Evolutionary conservation across 2,113 vertebrate species (phyloP), one percentile per base, ranked within the genome.

Genomic region (Cavia aperea): DNA sequence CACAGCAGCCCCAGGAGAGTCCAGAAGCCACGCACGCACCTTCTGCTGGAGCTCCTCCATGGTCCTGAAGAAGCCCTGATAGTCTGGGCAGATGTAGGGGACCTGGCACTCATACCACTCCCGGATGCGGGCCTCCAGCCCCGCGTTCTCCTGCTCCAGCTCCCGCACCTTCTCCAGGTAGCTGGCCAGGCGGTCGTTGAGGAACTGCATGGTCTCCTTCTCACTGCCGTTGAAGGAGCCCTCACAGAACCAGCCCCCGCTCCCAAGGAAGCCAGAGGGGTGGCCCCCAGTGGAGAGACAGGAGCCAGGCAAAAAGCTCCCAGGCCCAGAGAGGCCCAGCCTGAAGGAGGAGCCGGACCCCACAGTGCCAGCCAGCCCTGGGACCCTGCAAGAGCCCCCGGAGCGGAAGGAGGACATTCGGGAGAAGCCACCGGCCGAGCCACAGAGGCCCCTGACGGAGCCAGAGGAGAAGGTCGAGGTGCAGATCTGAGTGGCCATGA

Each of bases 131-230:
- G 75, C 19, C 97, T 99, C 99, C 91, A 99, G 97, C 46, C 98
- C 13, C 8, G 96, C 5, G 0, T 99, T 99, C 62, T 98, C 98
- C 0, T 96, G 96, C 96, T 99, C 99, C 97, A 99, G 97, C 92
- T 96, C 97, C 65, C 98, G 98, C 65, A 99, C 99, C 96, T 99
- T 99, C 2, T 99, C 98, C 98, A 99, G 94, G 97, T 99, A 99
- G 78, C 84, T 97, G 26, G 98, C 98, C 98, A 99, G 98, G 51
- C 99, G 99, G 39, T 99, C 98, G 0, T 99, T 99, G 91, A 99
- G 98, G 96, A 99, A 98, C 97, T 99, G 99, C 99, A 99, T 99
- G 97, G 99, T 99, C 97, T 98, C n/a, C 98, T 99, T 99, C 95
- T 96, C 95, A 0, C 12, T 94, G 93, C 96, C 91, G 0, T 93